Base-by-base conservation (phyloP, 1,140 invertebrate species). In the Acarapis woodi region DNA sequence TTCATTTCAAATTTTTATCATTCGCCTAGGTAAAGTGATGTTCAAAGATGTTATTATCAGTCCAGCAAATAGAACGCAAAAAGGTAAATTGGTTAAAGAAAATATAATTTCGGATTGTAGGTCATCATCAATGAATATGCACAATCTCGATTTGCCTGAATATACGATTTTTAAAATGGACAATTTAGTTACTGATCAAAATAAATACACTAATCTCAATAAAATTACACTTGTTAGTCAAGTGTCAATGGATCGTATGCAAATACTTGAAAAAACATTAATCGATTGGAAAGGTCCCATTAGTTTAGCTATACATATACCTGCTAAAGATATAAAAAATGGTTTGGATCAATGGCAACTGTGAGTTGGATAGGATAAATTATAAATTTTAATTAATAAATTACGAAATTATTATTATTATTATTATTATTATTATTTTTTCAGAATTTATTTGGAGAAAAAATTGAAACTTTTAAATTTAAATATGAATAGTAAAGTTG, bases 241-340 rank as follows among this genome's bases (percentile, higher is more conserved):
- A 41, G 41, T 49, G 12, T 48, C 49, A 1, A 48, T 51, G 48
- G 49, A 51, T 37, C 45, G 49, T 32, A 29, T 51, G 10, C 30
- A 37, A 12, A 32, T 44, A 33, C 37, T 51, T 8, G 47, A 50
- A 41, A 38, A 40, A 25, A 47, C 43, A 19, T 32, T 51, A 16
- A 30, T 32, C 3, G 29, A 38, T 22, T 51, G 49, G 49, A 33
- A 36, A n/a, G 48, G 47, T 22, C 49, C 49, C 3, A 41, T 49
- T 19, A 47, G 47, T 6, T 32, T 51, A 21, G 40, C 47, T 5
- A 43, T 51, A n/a, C 47, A 46, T 39, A 32, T 49, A 21, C 38
- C 46, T 18, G 28, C 42, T 3, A 46, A 49, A 22, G 22, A 35
- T 36, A 5, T 28, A 12, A 39, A 39, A 15, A 32, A 44, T 20